phyloP scores from a whole-genome alignment of 2,113 vertebrate species.

The Camelus dromedarius region DNA sequence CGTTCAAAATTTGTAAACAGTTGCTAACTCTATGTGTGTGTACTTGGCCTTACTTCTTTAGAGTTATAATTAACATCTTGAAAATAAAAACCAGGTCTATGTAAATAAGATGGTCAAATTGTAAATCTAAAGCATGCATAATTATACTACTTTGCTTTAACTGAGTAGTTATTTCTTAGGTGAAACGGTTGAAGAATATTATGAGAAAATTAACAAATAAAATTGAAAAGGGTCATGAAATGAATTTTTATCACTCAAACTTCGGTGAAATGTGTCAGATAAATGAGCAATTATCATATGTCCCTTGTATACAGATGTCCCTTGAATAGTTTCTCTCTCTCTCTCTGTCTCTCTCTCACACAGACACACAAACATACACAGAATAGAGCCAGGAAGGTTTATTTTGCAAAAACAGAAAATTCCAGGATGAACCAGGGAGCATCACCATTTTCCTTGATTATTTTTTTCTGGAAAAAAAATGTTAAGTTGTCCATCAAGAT shows the following conservation, averaged over 20 bases:
- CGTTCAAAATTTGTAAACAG: not conserved
- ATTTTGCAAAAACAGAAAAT: constrained; percentile 28
- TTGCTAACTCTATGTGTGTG: not conserved
- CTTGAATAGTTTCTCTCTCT: not conserved
- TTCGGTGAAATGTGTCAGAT: not conserved
- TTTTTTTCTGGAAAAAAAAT: constrained; percentile 27
- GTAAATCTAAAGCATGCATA: not conserved
- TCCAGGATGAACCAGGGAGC: not conserved
- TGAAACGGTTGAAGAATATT: not conserved
- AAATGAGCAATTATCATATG: not conserved
- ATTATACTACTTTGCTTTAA: not conserved
- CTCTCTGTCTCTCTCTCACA: not conserved
- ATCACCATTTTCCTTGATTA: not conserved
- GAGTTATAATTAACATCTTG: not conserved
- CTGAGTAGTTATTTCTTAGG: not conserved
- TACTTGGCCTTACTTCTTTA: not conserved
- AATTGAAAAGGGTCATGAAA: not conserved
- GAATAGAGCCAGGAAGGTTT: not conserved
- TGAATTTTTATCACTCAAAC: not conserved
- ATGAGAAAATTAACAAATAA: not conserved
- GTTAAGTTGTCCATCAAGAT: not conserved
- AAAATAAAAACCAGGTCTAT: constrained; percentile 2
- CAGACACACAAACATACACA: not conserved
- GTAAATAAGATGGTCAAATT: not conserved
- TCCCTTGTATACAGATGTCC: not conserved